Evolutionary conservation across 2,113 vertebrate species (phyloP), one percentile per base, ranked within the genome.

Genomic region (Thunnus maccoyii): DNA sequence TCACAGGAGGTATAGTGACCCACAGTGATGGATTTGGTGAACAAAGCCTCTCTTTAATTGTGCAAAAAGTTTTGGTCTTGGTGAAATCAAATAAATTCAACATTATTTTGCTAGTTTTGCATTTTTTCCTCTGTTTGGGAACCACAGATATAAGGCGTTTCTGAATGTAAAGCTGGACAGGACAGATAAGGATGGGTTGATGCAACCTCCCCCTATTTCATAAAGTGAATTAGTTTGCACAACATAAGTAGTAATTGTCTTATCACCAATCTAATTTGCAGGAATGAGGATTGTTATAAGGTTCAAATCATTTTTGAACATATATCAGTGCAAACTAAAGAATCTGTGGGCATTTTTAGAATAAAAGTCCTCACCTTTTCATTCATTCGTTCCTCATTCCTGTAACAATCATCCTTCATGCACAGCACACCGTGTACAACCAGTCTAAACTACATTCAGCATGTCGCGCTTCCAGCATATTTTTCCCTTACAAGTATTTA

Each of bases 51-150:
- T 6, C 48, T 58, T 54, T 46, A 20, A 57, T 6, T 52, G 7
- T 60, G 30, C 1, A 55, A 27, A 36, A 1, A 27, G 13, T 66
- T 51, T 41, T 3, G 50, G 4, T 50, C 9, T 0, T 25, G 7
- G 3, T 41, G 13, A 20, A 11, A 67, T 32, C 18, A 3, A 44
- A 46, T 13, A 0, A 10, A 47, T 32, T 60, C 16, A 44, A 1
- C 22, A 20, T 30, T 17, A n/a, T 36, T 22, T 36, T 41, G 9
- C 7, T 8, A 41, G 7, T 41, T 41, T 41, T 41, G 9, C 36
- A 10, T 52, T 67, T 17, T 69, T 22, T 69, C 2, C 15, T 47
- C 74, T 58, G 72, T 65, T 30, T 47, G 52, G 46, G 60, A 71
- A 65, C 0, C 36, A 9, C 8, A 41, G 36, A 41, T 41, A 41